Conservation (phyloP, 1,140 invertebrate genomes). For the Hestina assimilis region DNA sequence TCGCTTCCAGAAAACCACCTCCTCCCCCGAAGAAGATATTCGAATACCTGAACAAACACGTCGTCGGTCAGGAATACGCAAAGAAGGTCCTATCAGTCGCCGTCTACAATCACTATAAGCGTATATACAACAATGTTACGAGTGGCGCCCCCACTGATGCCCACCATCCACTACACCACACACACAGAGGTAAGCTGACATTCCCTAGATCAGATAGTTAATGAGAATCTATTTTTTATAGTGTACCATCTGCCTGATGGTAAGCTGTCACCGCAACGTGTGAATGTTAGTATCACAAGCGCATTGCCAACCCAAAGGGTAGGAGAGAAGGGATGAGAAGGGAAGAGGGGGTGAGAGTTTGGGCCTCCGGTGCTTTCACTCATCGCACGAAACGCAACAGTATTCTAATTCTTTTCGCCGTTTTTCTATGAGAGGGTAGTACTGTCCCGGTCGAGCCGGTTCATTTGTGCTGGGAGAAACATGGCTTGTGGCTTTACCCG, state of each 20-base stretch:
- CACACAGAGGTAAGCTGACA: constrained; percentile 83
- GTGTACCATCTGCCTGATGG: too few species aligned
- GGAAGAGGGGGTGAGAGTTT: neutral
- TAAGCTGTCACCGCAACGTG: too few species aligned
- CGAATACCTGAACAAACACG: constrained; percentile 96
- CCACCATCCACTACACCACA: constrained; percentile 84
- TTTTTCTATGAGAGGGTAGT: too few species aligned
- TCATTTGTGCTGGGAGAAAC: too few species aligned
- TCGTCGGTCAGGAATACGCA: constrained; percentile 98
- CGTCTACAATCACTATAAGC: constrained; percentile 99
- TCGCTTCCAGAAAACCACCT: constrained; percentile 88
- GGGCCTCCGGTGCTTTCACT: too few species aligned
- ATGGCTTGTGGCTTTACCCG: too few species aligned
- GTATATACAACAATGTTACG: constrained; percentile 96
- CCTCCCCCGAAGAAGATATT: constrained; percentile 98
- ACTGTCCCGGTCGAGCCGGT: too few species aligned
- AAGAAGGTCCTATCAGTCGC: constrained; percentile 99
- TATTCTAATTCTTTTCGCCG: too few species aligned
- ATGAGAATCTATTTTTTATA: neutral
- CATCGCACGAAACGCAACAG: too few species aligned
- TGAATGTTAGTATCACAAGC: too few species aligned
- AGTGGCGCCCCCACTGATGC: constrained; percentile 78
- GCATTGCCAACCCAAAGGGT: too few species aligned
- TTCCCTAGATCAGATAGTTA: neutral
- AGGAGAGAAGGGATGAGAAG: too few species aligned